Conservation (phyloP, 1,140 invertebrate genomes). For the Alviniconcha marisindica region DNA sequence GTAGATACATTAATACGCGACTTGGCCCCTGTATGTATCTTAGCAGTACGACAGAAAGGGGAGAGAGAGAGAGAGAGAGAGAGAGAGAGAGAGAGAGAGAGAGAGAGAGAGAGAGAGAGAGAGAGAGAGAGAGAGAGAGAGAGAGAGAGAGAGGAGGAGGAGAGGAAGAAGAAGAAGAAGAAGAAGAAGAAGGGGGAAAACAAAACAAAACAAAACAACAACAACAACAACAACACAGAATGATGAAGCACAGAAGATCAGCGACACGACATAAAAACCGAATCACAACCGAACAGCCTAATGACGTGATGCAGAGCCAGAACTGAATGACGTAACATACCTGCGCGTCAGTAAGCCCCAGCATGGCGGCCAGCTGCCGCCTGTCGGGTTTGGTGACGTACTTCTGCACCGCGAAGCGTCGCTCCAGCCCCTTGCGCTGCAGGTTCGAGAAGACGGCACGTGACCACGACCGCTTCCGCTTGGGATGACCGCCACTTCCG, state of each 20-base stretch:
- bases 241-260: neutral
- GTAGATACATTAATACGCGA: too few relatives aligned
- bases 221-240: neutral
- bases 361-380: constrained; percentile 95
- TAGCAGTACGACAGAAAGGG: too few relatives aligned
- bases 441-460: constrained; percentile 94
- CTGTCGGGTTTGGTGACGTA: constrained; percentile 98
- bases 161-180: neutral
- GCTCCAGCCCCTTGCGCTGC: constrained; percentile 95
- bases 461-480: constrained; percentile 93
- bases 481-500: constrained; percentile 75
- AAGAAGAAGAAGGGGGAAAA: too few relatives aligned
- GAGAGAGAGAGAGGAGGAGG: neutral
- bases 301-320: too few relatives aligned
- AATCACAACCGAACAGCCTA: too few relatives aligned
- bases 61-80: too few relatives aligned
- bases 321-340: constrained; percentile 65
- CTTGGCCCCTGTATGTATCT: too few relatives aligned
- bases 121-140: constrained; percentile 1
- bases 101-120: neutral
- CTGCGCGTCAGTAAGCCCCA: constrained; percentile 93
- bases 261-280: too few relatives aligned
- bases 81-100: too few relatives aligned
- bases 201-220: too few relatives aligned
- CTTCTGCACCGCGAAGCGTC: constrained; percentile 97